phyloP scores from a whole-genome alignment of 2,113 vertebrate species.

The Cyphomyrus discorhynchus region DNA sequence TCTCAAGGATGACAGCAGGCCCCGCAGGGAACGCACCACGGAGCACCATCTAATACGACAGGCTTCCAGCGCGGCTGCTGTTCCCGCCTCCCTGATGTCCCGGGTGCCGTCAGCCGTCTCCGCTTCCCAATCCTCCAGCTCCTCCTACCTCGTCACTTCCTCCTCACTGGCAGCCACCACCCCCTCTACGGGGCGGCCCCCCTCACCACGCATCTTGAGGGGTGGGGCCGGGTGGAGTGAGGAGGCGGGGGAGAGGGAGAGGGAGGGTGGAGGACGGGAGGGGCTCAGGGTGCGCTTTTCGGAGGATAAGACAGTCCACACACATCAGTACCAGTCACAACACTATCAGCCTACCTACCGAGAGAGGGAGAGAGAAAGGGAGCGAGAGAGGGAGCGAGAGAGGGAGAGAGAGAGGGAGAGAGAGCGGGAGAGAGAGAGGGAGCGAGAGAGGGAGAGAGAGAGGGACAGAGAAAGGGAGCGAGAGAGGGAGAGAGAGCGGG shows the following conservation, averaged over 20 bases:
- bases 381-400: slow-evolving; percentile 38
- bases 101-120: slow-evolving; percentile 37
- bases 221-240: slow-evolving; percentile 48
- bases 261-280: slow-evolving; percentile 49
- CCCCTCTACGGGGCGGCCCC: slow-evolving; percentile 52
- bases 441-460: slow-evolving; percentile 37
- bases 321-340: slow-evolving; percentile 62
- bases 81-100: slow-evolving; percentile 22
- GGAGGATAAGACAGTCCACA: slow-evolving; percentile 64
- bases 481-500: slow-evolving; percentile 35
- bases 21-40: slow-evolving; percentile 51
- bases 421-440: slow-evolving; percentile 42
- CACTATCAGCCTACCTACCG: slow-evolving; percentile 52
- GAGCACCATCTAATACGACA: slow-evolving; percentile 64
- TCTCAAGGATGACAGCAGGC: slow-evolving; percentile 69
- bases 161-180: slow-evolving; percentile 68
- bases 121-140: slow-evolving; percentile 58
- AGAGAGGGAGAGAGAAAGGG: slow-evolving; percentile 39
- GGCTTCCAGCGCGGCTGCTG: slow-evolving; percentile 46
- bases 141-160: slow-evolving; percentile 67
- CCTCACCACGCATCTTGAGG: slow-evolving; percentile 56
- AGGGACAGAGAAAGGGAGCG: slow-evolving; percentile 24
- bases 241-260: slow-evolving; percentile 27
- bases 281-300: slow-evolving; percentile 73
- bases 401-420: slow-evolving; percentile 45